A percentile compares a stretch with the other conserved stretches of the same genome.
phyloP scores from a whole-genome alignment of 2,113 vertebrate species.

The Mormoops blainvillei region DNA sequence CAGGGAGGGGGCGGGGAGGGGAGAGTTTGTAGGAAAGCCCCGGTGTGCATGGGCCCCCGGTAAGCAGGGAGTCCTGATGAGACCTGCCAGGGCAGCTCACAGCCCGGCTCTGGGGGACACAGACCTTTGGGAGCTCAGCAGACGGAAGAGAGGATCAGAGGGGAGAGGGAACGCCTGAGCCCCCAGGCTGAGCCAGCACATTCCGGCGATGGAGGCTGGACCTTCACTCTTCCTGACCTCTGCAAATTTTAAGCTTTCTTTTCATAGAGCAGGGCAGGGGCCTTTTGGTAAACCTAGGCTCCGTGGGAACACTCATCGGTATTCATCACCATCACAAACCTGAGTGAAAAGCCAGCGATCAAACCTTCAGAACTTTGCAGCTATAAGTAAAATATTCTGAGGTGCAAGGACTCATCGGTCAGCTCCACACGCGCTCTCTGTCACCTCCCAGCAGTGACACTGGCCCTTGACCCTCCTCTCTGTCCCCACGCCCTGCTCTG shows the following conservation, averaged over 20 bases:
- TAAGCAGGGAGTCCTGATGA: not conserved
- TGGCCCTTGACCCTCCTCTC: not conserved
- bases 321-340: not conserved
- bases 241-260: not conserved
- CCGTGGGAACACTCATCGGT: not conserved
- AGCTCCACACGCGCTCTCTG: not conserved
- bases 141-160: not conserved
- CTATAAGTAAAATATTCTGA: not conserved
- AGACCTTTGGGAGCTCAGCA: constrained; percentile 12
- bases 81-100: not conserved
- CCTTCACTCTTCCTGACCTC: constrained; percentile 12
- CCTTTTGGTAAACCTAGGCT: not conserved
- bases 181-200: constrained; percentile 19
- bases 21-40: not conserved
- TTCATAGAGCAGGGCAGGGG: not conserved
- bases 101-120: not conserved
- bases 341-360: not conserved
- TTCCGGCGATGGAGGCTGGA: not conserved
- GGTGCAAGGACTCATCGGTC: not conserved
- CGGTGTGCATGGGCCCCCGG: not conserved
- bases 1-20: not conserved
- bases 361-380: not conserved
- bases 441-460: not conserved
- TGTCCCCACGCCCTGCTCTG: not conserved
- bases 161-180: not conserved